These are phyloP conservation scores for Anser cygnoides DNA, from an alignment of 2,113 vertebrate species.

Conservation along the genomic window DNA sequence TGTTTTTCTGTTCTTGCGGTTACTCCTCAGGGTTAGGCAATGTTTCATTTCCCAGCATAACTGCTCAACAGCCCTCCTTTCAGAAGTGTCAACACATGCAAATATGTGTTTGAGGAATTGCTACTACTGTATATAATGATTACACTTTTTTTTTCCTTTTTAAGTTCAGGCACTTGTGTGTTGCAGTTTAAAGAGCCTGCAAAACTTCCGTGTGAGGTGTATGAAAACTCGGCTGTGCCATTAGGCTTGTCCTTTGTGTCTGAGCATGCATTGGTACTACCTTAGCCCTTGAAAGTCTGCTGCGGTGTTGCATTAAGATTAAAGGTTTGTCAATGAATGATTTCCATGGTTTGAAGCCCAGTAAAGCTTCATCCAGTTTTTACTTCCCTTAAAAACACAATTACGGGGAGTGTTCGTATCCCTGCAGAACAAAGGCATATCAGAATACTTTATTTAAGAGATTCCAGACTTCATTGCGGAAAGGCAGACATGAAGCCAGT, in stretches of 20 bases:
- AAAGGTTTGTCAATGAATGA: neutral
- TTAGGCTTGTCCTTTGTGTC: neutral
- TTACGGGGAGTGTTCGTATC: neutral
- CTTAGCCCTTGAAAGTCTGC: neutral
- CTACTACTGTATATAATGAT: neutral
- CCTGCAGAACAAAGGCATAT: neutral
- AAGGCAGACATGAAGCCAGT: neutral
- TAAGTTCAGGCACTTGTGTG: neutral
- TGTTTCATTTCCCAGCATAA: conserved; percentile 77
- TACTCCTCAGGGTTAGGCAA: conserved; percentile 77
- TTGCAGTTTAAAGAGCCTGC: neutral
- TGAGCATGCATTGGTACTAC: neutral
- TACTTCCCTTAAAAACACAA: neutral
- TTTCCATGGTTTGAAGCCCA: neutral
- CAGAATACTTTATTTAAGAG: neutral
- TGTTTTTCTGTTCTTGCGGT: conserved; percentile 79
- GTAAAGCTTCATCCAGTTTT: neutral
- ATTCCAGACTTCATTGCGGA: neutral
- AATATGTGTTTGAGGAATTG: conserved; percentile 15
- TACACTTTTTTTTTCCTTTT: neutral
- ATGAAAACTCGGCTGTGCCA: neutral
- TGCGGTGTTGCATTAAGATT: neutral
- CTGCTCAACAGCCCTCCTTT: conserved; percentile 51
- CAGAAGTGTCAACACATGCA: conserved; percentile 23
- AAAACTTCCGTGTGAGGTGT: neutral